Percentiles rank a stretch among this genome's conserved stretches.
These are phyloP conservation scores for Cantharis lateralis DNA, from an alignment of 2,888 invertebrate genomes.

Conservation along the genomic window DNA sequence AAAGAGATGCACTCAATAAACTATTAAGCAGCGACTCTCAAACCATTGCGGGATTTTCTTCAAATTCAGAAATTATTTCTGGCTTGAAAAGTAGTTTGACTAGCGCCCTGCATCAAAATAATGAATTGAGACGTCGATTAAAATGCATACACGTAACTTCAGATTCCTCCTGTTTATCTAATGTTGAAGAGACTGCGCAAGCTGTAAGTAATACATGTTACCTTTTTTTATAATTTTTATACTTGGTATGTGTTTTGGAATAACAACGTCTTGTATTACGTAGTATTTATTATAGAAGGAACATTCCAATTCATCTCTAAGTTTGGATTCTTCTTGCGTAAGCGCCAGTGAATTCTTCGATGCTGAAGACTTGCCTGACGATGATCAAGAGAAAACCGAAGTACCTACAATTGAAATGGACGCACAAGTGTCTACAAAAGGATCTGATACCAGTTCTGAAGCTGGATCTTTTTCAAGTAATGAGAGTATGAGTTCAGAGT, in stretches of 20 bases:
- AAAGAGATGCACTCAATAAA: conserved; percentile 67
- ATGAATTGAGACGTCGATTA: conserved; percentile 69
- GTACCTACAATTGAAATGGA: conserved; percentile 47
- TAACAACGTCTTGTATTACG: conserved; percentile 11
- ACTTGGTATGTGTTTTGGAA: neutral
- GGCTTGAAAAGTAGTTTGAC: conserved; percentile 65
- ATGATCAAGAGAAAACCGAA: conserved; percentile 38
- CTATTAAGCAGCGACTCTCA: conserved; percentile 60
- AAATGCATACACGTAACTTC: conserved; percentile 67
- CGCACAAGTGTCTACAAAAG: conserved; percentile 49
- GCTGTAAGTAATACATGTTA: conserved; percentile 9
- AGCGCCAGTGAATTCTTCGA: conserved; percentile 82
- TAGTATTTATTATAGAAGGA: conserved; percentile 21
- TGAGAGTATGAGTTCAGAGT: conserved; percentile 61
- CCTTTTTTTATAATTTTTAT: neutral
- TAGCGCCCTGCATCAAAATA: conserved; percentile 75
- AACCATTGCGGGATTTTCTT: conserved; percentile 46
- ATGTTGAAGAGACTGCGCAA: conserved; percentile 55
- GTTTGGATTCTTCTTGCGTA: conserved; percentile 77
- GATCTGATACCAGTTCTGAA: conserved; percentile 73
- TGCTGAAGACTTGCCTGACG: conserved; percentile 66
- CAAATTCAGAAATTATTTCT: conserved; percentile 55
- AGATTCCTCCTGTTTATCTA: conserved; percentile 65
- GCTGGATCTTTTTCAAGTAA: conserved; percentile 71
- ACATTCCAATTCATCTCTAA: conserved; percentile 63